These are phyloP conservation scores for Cryptoprocta ferox DNA, from an alignment of 2,797 vertebrate genomes.

Conservation along the genomic window DNA sequence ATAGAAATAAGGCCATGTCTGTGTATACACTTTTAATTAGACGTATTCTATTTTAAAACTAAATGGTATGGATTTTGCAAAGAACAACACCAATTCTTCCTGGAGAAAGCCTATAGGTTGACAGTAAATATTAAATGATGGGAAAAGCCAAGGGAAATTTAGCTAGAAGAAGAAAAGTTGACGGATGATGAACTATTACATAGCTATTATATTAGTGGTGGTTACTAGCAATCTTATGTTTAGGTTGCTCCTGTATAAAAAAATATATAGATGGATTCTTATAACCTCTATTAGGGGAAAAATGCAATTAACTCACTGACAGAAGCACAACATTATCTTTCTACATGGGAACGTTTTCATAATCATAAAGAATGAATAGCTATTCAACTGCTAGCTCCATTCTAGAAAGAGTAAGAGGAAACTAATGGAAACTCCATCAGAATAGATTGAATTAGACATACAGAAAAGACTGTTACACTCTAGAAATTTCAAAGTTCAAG, in stretches of 20 bases:
- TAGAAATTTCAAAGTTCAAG: slow-evolving; percentile 57
- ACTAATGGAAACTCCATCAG: not conserved
- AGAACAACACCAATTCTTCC: not conserved
- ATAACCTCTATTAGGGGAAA: not conserved
- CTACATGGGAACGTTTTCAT: slow-evolving; percentile 27
- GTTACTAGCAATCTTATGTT: slow-evolving; percentile 34
- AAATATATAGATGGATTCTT: slow-evolving; percentile 9
- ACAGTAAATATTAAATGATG: slow-evolving; percentile 8
- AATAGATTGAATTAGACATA: slow-evolving; percentile 3
- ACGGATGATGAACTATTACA: not conserved
- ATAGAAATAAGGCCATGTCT: not conserved
- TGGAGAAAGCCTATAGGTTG: not conserved
- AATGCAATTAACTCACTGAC: slow-evolving; percentile 14
- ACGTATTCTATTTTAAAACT: slow-evolving; percentile 20
- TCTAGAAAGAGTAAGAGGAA: slow-evolving; percentile 33
- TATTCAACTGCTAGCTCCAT: slow-evolving; percentile 9
- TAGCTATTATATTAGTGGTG: not conserved
- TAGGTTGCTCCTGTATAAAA: not conserved
- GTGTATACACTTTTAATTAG: not conserved
- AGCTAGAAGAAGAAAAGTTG: slow-evolving; percentile 13
- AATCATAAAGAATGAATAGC: slow-evolving; percentile 40
- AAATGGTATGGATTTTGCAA: slow-evolving; percentile 17
- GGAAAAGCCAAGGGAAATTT: not conserved
- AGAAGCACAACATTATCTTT: slow-evolving; percentile 37
- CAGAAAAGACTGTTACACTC: not conserved